These are phyloP conservation scores for Platichthys stellatus DNA, from an alignment of 2,113 vertebrate species.

Conservation along the genomic window DNA sequence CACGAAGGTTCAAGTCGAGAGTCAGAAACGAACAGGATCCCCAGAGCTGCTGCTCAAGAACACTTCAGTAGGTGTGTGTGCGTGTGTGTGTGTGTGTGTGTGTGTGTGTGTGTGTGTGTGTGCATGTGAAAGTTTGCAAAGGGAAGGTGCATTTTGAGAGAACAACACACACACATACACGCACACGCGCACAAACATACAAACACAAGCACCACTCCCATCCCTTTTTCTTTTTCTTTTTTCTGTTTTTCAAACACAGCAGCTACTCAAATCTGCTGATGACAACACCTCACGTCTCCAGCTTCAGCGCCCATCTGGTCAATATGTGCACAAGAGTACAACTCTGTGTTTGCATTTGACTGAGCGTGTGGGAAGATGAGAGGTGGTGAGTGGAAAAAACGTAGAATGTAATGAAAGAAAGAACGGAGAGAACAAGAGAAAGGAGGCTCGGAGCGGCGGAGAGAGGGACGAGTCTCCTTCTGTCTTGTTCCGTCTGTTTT, in stretches of 20 bases:
- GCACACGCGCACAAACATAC: neutral
- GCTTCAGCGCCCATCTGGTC: conserved; percentile 69
- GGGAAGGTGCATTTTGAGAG: neutral
- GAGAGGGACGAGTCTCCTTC: conserved; percentile 43
- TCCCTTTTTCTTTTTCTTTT: neutral
- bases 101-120: neutral
- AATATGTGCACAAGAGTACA: conserved; percentile 30
- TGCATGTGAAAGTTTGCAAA: conserved; percentile 12
- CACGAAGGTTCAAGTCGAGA: conserved; percentile 42
- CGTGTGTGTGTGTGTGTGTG: neutral
- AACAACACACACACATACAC: neutral
- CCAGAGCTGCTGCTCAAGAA: conserved; percentile 30
- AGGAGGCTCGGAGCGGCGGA: conserved; percentile 22
- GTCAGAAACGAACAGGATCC: conserved; percentile 28
- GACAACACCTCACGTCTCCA: conserved; percentile 59
- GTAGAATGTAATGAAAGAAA: conserved; percentile 35
- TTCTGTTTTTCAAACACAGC: neutral
- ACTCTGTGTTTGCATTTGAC: conserved; percentile 32
- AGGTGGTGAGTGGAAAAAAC: conserved; percentile 13
- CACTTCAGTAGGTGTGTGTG: conserved; percentile 18
- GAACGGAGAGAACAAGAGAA: conserved; percentile 19
- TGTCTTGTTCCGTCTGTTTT: conserved; percentile 32
- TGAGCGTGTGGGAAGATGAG: conserved; percentile 9
- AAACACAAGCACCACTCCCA: neutral
- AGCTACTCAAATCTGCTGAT: conserved; percentile 62